A percentile compares a stretch with the other conserved stretches of the same genome.
These are phyloP conservation scores for Batillaria attramentaria DNA, from an alignment of 1,140 invertebrate species.

Conservation along the genomic window DNA sequence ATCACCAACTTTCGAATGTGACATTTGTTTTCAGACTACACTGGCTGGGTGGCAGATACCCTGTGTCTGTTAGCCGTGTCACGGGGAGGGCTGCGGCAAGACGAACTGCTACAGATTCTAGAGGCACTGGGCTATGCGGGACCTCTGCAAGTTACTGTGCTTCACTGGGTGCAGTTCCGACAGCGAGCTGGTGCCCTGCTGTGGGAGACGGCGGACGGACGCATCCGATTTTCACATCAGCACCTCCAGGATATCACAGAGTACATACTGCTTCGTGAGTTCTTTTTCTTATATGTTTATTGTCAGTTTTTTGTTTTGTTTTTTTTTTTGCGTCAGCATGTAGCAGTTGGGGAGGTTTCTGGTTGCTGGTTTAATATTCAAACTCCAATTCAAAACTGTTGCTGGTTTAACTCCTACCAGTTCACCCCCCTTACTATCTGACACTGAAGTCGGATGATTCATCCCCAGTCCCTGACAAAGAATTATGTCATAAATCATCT, in stretches of 20 bases:
- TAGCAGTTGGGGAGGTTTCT: background rate
- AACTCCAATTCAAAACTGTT: too few species aligned
- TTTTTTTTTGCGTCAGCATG: background rate
- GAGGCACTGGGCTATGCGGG: conserved; percentile 62
- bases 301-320: too few species aligned
- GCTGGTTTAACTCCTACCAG: too few species aligned
- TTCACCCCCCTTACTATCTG: too few species aligned
- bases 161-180: conserved; percentile 67
- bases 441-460: too few species aligned
- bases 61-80: conserved; percentile 66
- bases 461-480: too few species aligned
- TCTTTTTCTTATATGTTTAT: too few species aligned
- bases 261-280: conserved; percentile 67
- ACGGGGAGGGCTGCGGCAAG: conserved; percentile 59
- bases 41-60: conserved; percentile 68
- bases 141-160: conserved; percentile 53
- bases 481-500: too few species aligned
- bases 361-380: background rate
- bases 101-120: conserved; percentile 60
- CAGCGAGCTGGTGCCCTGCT: conserved; percentile 53
- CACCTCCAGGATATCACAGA: conserved; percentile 67
- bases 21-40: conserved; percentile 60
- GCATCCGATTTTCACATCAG: conserved; percentile 63
- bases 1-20: too few species aligned
- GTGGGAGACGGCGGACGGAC: conserved; percentile 59